Conservation (phyloP, 2,888 invertebrate species). For the Yponomeuta plumbellus region DNA sequence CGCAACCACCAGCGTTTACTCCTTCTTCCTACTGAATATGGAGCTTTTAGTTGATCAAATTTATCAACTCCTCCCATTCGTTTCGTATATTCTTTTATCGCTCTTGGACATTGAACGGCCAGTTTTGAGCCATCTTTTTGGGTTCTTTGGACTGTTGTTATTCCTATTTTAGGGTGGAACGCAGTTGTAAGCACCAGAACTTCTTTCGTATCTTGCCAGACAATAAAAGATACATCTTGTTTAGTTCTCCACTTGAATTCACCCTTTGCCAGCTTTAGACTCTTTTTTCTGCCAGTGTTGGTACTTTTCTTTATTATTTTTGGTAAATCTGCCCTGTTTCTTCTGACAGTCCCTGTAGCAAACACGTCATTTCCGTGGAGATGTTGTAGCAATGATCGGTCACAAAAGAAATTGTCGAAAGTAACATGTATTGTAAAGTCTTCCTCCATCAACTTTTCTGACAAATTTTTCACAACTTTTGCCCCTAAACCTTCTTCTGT, state of each 20-base stretch:
- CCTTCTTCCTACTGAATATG: conserved; percentile 28
- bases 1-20: conserved; percentile 30
- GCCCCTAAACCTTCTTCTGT: conserved; percentile 10
- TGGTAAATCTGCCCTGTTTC: neutral
- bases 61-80: conserved; percentile 7
- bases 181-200: neutral
- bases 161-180: neutral
- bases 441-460: conserved; percentile 7
- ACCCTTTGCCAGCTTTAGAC: neutral
- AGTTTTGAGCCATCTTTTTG: conserved; percentile 19
- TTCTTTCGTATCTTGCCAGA: conserved; percentile 4
- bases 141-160: neutral
- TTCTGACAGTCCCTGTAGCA: conserved; percentile 4
- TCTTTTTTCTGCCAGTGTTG: neutral
- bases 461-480: conserved; percentile 10
- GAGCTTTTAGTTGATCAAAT: conserved; percentile 19
- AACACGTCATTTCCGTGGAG: conserved; percentile 4
- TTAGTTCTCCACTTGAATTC: neutral
- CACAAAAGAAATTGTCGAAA: conserved; percentile 20
- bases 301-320: neutral
- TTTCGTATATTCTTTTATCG: neutral
- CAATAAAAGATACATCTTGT: neutral
- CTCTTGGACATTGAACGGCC: neutral
- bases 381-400: neutral
- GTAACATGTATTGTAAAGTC: conserved; percentile 15